Base-by-base conservation (phyloP, 2,797 vertebrate species). In the Sus cebifrons region DNA sequence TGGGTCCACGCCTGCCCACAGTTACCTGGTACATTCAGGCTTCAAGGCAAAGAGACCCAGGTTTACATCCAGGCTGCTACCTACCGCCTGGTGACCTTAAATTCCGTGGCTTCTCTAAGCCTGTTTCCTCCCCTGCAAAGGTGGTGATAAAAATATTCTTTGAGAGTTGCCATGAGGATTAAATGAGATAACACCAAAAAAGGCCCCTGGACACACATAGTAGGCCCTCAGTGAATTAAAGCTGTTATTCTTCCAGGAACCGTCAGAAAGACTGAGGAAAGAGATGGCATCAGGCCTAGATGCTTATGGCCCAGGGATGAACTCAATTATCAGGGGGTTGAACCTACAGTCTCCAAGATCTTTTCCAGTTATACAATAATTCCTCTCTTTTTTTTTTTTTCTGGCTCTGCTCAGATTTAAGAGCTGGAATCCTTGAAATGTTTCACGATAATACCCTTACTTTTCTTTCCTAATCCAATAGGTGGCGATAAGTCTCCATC, bases 401-500 rank as follows among this genome's bases (percentile, higher is more conserved):
- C 20, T 40, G 27, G 17, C 25, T 6, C 23, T 54, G 92, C 77
- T 60, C 82, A 83, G 32, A 81, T 65, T 67, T 74, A 93, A 89
- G 49, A 94, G 67, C 18, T 15, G n/a, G 27, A 89, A 18, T 94
- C 68, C 12, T 1, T 20, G 70, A 52, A 77, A 25, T 56, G 60
- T 21, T 93, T 91, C 58, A 49, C 11, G 75, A 3, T 20, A 7
- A 2, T 25, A 6, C 1, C 3, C 9, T 17, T 64, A 11, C 29
- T 85, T 94, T 97, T 91, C 65, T 84, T 25, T 75, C 11, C 9
- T 70, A 16, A 3, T 49, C 96, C 98, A 90, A 84, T 91, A 98
- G 97, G 78, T 97, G 98, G 98, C 58, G 0, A 54, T 95, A 95
- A 67, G 1, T 32, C 84, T 94, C 97, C 89, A 67, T 32, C n/a